Evolutionary conservation across 2,888 invertebrate genomes (phyloP), one percentile per base, ranked within the genome.

Genomic region (Chloroclysta siterata): DNA sequence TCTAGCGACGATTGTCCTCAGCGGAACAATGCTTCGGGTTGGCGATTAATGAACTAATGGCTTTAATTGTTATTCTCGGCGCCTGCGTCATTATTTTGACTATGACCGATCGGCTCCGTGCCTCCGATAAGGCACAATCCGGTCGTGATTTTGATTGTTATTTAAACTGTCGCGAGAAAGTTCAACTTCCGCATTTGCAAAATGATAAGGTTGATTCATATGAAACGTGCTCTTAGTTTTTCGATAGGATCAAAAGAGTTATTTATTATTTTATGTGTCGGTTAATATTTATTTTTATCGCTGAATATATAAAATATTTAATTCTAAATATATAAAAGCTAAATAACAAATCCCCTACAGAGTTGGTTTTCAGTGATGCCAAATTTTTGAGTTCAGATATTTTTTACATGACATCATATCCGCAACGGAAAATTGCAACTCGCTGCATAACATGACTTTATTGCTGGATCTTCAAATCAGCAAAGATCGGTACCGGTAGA

Each of bases 41-140:
- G 80, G 71, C 82, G 85, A 91, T 91, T 91, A 89, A 89, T 90
- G 87, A 87, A 88, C 87, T 88, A 89, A 90, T 90, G 88, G 79
- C 73, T 81, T 81, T 87, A 87, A 90, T 89, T 88, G 86, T 86
- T 83, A 80, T 76, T 73, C 75, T 68, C 73, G 78, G 77, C 74
- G 76, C 74, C 76, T 82, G 75, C 84, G 80, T 80, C 80, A 79
- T 87, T 92, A 92, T 92, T 90, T 91, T 88, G 90, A 90, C 91
- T 90, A 89, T 87, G 86, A 85, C 73, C 85, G 81, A 84, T 84
- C 80, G 85, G 75, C 78, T 86, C 83, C 89, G 88, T 89, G 87
- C 85, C 78, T 81, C 76, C 81, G 90, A 91, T 91, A 90, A 91
- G 83, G 87, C 87, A 87, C 84, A 87, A 79, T 79, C 80, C 76